Percentiles rank a stretch among this genome's conserved stretches.
Conservation (phyloP, 2,113 vertebrate genomes). For the Nerophis ophidion region DNA sequence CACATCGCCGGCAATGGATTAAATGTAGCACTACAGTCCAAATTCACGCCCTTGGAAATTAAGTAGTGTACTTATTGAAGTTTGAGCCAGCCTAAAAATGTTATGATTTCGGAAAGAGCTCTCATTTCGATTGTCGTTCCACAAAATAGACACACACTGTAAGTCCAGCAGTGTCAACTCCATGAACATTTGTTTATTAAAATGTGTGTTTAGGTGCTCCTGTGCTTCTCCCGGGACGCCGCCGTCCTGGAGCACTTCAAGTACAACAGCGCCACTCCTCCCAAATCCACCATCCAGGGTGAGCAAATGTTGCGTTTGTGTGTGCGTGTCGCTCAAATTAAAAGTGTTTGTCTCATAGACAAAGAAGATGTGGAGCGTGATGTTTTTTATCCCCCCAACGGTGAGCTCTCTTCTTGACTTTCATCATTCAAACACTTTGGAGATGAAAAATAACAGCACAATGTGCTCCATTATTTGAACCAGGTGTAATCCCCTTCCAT, state of each 20-base stretch:
- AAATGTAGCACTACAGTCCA: too few species aligned
- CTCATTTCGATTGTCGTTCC: conserved; percentile 2
- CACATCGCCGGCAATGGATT: too few species aligned
- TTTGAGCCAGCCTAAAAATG: conserved; percentile 2
- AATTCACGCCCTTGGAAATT: too few species aligned
- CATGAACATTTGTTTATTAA: conserved; percentile 2
- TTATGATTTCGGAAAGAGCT: conserved; percentile 20
- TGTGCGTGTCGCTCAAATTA: not conserved
- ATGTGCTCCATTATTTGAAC: conserved; percentile 11
- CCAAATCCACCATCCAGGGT: conserved; percentile 90
- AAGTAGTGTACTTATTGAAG: too few species aligned
- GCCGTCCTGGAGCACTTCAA: conserved; percentile 87
- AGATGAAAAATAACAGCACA: not conserved
- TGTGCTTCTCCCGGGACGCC: conserved; percentile 94
- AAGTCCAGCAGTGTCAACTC: not conserved
- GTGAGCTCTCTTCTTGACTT: conserved; percentile 66
- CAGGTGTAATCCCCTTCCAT: conserved; percentile 96
- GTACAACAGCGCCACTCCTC: conserved; percentile 91
- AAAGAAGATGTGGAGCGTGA: conserved; percentile 85
- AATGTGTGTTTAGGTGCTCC: conserved; percentile 77
- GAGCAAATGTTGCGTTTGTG: conserved; percentile 7
- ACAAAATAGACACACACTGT: conserved; percentile 6
- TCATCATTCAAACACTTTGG: not conserved
- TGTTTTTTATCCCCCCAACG: conserved; percentile 94
- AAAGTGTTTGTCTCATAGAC: conserved; percentile 59